Base-by-base conservation (phyloP, 2,113 vertebrate genomes). In the Neogobius melanostomus region DNA sequence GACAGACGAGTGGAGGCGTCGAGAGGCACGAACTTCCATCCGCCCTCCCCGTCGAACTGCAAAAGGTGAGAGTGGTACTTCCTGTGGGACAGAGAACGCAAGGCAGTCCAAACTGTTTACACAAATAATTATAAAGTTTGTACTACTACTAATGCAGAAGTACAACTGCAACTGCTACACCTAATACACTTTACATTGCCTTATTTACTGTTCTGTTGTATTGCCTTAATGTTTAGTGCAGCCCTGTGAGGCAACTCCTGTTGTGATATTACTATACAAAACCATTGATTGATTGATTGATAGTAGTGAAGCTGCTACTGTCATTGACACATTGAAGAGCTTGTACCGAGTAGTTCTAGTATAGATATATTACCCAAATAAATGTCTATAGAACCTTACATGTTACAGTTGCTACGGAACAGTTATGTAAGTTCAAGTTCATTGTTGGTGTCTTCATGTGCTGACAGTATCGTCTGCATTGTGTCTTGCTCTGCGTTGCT, bases 31-130 rank as follows among this genome's bases (percentile, higher is more conserved):
- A 98, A 99, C 53, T 92, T 93, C 96, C 98, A 99, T n/a, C 96
- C 95, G 0, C 97, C 98, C 90, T 99, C 95, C 11, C 98, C 98
- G 0, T 99, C 97, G 70, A 99, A 99, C 90, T 99, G 98, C 79
- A 99, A 92, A 85, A 99, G 91, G 89, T 99, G 98, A 64, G 93
- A 98, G 85, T 99, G 98, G 90, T 98, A 99, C 89, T 98, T 98
- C 98, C 98, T 99, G 92, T 62, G 51, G 68, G 57, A 42, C 57
- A 60, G 21, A 60, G 12, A 44, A 8, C 4, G 14, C 11, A 11
- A 56, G 53, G 28, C 28, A 21, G 28, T 28, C 15, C 49, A 15
- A 50, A 50, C 11, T 15, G 9, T 11, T 10, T 28, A 11, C 53
- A 28, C 28, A 6, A 28, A 21, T 11, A 52, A 52, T 8, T 17